Evolutionary conservation across 2,888 invertebrate genomes (phyloP).

Genomic region (Pheosia tremula): DNA sequence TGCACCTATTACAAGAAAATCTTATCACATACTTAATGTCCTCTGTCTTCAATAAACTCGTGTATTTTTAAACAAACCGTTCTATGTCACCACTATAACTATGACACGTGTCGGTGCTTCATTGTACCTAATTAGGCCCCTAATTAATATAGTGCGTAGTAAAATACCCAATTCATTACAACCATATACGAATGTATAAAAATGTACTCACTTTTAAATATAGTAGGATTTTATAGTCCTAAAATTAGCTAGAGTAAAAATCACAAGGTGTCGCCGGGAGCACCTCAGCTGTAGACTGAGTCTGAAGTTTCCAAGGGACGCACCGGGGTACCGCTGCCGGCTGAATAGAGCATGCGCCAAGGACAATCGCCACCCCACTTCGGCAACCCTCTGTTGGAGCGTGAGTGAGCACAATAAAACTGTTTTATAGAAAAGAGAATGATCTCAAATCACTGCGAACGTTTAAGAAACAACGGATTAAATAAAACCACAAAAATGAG

Average conservation of each 20-base stretch:
- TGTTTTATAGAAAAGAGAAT: slow-evolving; percentile 39
- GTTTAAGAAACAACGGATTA: slow-evolving; percentile 16
- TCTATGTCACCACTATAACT: slow-evolving; percentile 28
- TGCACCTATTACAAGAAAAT: background rate
- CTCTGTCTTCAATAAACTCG: slow-evolving; percentile 23
- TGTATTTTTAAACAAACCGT: slow-evolving; percentile 35
- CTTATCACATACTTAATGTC: background rate
- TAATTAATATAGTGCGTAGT: background rate
- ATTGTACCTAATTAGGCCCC: background rate
- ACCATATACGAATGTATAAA: background rate
- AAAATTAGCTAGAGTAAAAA: slow-evolving; percentile 44
- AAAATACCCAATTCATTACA: background rate
- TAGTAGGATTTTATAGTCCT: slow-evolving; percentile 76
- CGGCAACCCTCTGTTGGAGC: slow-evolving; percentile 58
- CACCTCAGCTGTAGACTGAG: slow-evolving; percentile 72
- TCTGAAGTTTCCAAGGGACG: slow-evolving; percentile 72
- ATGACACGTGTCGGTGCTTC: slow-evolving; percentile 38
- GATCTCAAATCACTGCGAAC: slow-evolving; percentile 21
- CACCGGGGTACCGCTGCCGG: slow-evolving; percentile 44
- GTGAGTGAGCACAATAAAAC: slow-evolving; percentile 49
- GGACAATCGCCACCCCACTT: slow-evolving; percentile 61
- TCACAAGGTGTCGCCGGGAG: slow-evolving; percentile 49
- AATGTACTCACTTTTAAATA: slow-evolving; percentile 70
- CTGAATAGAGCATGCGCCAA: slow-evolving; percentile 78
- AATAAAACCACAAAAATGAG: slow-evolving; percentile 5